These are phyloP conservation scores for Melanotaenia boesemani DNA, from an alignment of 2,797 vertebrate species.

Conservation along the genomic window DNA sequence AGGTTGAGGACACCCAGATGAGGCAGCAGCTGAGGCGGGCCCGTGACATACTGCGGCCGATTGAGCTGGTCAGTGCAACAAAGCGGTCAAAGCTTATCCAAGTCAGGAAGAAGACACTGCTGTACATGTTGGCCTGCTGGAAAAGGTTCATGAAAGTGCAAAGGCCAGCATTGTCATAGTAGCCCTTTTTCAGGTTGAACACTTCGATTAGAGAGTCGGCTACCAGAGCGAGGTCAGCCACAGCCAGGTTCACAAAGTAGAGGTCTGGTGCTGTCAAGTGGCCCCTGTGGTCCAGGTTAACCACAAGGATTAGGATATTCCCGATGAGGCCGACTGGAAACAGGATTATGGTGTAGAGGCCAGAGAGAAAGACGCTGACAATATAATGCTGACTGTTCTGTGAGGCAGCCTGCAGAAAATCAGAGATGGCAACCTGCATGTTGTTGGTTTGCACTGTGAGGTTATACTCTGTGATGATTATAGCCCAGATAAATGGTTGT, in stretches of 20 bases:
- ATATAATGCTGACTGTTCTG: conserved; percentile 80
- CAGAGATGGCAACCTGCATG: conserved; percentile 47
- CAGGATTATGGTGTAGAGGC: conserved; percentile 89
- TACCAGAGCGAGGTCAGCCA: conserved; percentile 90
- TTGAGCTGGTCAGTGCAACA: conserved; percentile 84
- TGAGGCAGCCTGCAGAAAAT: conserved; percentile 4
- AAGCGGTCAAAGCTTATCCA: conserved; percentile 97
- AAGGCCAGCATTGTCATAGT: conserved; percentile 88
- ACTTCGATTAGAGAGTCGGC: conserved; percentile 93
- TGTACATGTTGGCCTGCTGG: conserved; percentile 96
- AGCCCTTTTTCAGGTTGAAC: conserved; percentile 91
- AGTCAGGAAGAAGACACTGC: conserved; percentile 94
- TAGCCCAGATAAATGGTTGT: conserved; percentile 46
- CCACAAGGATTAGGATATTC: conserved; percentile 90
- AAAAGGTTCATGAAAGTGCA: conserved; percentile 95
- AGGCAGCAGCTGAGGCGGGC: conserved; percentile 88
- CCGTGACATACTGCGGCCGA: conserved; percentile 78
- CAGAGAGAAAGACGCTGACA: conserved; percentile 87
- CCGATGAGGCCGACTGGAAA: conserved; percentile 92
- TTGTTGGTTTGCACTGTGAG: conserved; percentile 66
- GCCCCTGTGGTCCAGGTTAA: conserved; percentile 88
- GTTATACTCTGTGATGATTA: conserved; percentile 64
- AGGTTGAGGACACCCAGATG: conserved; percentile 88
- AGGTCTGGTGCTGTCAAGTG: conserved; percentile 89
- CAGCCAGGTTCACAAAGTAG: conserved; percentile 92